Evolutionary conservation across 2,888 invertebrate species (phyloP).

Genomic region (Sphaeridia pumilis): DNA sequence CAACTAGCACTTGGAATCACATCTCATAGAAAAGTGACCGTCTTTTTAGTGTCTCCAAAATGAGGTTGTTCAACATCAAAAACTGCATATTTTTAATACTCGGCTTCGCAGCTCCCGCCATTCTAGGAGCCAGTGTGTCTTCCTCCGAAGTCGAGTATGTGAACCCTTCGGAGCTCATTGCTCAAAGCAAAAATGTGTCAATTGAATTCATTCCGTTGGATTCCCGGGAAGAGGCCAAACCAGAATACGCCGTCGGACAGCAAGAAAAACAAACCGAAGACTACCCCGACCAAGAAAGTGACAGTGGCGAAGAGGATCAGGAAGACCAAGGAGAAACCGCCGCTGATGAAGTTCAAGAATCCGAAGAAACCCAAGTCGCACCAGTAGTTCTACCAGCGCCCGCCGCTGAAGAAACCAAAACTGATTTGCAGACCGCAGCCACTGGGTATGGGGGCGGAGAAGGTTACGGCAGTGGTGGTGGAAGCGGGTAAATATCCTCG

Average conservation of each 20-base stretch:
- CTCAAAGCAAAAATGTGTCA: background rate
- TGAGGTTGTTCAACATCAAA: no score
- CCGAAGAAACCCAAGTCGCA: constrained; percentile 13
- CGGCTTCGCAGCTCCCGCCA: background rate
- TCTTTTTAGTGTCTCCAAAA: no score
- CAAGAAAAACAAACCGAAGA: background rate
- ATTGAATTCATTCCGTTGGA: constrained; percentile 10
- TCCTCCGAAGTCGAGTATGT: constrained; percentile 5
- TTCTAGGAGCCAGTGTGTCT: background rate
- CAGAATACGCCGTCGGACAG: background rate
- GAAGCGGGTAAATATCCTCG: constrained; percentile 4
- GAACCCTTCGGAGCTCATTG: background rate
- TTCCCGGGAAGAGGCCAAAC: constrained; percentile 1
- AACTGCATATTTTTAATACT: background rate
- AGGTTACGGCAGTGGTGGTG: constrained; percentile 5
- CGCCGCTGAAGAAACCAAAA: background rate
- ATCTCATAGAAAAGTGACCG: no score
- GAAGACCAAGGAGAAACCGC: background rate
- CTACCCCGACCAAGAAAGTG: background rate
- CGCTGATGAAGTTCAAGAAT: background rate
- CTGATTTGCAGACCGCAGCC: constrained; percentile 15
- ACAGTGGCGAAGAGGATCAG: constrained; percentile 3
- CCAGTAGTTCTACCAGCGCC: constrained; percentile 2
- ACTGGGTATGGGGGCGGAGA: constrained; percentile 17
- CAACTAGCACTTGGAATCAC: no score